Conservation (phyloP, 1,140 invertebrate genomes). For the Diachasmimorpha longicaudata region DNA sequence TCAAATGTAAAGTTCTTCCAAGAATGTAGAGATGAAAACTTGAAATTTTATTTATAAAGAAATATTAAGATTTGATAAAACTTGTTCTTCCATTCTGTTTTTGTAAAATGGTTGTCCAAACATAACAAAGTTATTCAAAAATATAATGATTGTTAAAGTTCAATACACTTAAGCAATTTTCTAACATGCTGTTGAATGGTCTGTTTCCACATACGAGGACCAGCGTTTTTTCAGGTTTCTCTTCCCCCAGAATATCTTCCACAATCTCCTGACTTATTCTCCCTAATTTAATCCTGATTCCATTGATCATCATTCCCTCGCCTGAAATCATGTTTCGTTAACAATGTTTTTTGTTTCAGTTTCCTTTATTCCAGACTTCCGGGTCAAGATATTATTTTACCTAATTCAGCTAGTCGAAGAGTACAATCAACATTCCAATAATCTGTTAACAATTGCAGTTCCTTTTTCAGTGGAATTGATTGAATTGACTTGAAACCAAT, state of each 20-base stretch:
- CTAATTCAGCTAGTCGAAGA: slow-evolving; percentile 59
- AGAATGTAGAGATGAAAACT: no score
- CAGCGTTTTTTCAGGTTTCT: slow-evolving; percentile 37
- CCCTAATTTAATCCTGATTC: slow-evolving; percentile 40
- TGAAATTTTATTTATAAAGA: no score
- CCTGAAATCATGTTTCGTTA: background rate
- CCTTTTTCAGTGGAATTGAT: slow-evolving; percentile 62
- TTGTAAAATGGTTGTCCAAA: background rate
- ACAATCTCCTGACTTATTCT: slow-evolving; percentile 39
- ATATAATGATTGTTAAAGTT: slow-evolving; percentile 42
- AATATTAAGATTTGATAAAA: no score
- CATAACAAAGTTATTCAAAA: slow-evolving; percentile 40
- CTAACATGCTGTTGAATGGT: slow-evolving; percentile 44
- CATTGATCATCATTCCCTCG: slow-evolving; percentile 32
- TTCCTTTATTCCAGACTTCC: background rate
- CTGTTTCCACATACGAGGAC: slow-evolving; percentile 54
- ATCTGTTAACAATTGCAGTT: slow-evolving; percentile 58
- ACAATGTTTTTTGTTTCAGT: background rate
- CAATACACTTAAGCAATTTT: slow-evolving; percentile 32
- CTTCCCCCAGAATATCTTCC: slow-evolving; percentile 31
- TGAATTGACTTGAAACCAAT: slow-evolving; percentile 59
- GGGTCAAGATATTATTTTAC: slow-evolving; percentile 29
- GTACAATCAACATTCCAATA: slow-evolving; percentile 69
- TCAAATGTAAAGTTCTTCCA: no score
- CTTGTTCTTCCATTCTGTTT: no score